phyloP scores from a whole-genome alignment of 2,888 invertebrate genomes.

The Hydroisotoma schaefferi region DNA sequence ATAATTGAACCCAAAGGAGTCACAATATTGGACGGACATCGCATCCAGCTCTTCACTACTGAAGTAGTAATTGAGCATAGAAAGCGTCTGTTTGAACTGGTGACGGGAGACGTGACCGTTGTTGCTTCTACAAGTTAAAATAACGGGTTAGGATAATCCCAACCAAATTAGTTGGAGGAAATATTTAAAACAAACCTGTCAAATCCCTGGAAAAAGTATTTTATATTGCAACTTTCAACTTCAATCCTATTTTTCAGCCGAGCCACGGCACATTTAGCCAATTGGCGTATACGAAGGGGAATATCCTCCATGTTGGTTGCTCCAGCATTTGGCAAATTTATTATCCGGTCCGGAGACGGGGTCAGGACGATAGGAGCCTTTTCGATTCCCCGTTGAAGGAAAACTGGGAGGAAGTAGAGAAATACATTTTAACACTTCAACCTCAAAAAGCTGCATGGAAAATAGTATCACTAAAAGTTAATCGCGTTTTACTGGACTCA shows the following conservation, averaged over 20 bases:
- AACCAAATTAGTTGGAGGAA: not conserved
- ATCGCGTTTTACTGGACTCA: slow-evolving; percentile 69
- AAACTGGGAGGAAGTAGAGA: slow-evolving; percentile 30
- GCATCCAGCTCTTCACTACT: slow-evolving; percentile 65
- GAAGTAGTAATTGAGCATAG: slow-evolving; percentile 64
- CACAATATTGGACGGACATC: slow-evolving; percentile 66
- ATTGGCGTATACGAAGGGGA: slow-evolving; percentile 37
- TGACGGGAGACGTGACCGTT: slow-evolving; percentile 68
- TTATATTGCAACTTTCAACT: slow-evolving; percentile 47
- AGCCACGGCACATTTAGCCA: slow-evolving; percentile 46
- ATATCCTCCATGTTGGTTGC: slow-evolving; percentile 40
- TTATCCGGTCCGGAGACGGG: slow-evolving; percentile 39
- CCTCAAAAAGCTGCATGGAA: not conserved
- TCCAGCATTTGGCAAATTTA: slow-evolving; percentile 38
- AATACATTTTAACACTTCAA: too few relatives aligned
- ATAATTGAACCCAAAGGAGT: slow-evolving; percentile 73
- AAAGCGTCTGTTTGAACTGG: slow-evolving; percentile 68
- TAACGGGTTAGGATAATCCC: not conserved
- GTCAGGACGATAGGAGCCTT: slow-evolving; percentile 42
- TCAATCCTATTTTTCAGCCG: slow-evolving; percentile 41
- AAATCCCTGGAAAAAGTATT: slow-evolving; percentile 47
- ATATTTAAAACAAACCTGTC: slow-evolving; percentile 33
- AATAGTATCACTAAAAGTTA: too few relatives aligned
- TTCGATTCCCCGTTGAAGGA: slow-evolving; percentile 46
- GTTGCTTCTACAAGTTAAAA: slow-evolving; percentile 61